Evolutionary conservation across 1,140 invertebrate genomes (phyloP), one percentile per base, ranked within the genome.

Genomic region (Neodiprion lecontei): DNA sequence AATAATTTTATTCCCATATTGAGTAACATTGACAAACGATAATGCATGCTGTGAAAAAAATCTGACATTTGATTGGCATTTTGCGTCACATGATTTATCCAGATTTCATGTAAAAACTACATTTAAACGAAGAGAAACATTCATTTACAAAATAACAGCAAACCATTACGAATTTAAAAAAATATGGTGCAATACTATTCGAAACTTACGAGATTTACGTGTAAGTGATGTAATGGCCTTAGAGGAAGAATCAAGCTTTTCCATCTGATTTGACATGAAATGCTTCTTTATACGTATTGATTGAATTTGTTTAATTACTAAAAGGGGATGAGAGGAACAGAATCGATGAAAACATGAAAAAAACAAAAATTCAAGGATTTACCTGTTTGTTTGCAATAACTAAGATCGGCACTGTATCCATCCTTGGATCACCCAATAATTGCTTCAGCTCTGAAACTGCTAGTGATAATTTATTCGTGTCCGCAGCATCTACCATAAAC

Each of bases 371-470:
- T 53, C 14, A 61, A 74, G 14, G n/a, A 72, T 61, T 81, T 84
- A 88, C 88, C 82, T 89, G 87, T 77, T 89, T 89, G 72, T 88
- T 89, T 40, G 87, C 88, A 69, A 89, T 74, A 12, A 89, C 81
- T 79, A 89, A 78, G 67, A 89, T 83, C 69, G 88, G 86, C 67
- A 87, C 82, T 72, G 80, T 78, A 67, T 85, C 79, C 69, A 89
- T 79, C 76, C 87, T 81, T 17, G 78, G 75, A 79, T 89, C 88
- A 7, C 86, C 85, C 73, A 89, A 75, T 71, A 89, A 81, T 74
- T 85, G 82, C 79, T 88, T 89, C 7, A 89, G 74, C 21, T 83
- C 83, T 61, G 79, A 81, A 23, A 83, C 82, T 69, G 85, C 84
- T 23, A 78, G 23, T n/a, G 86, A 74, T 67, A 89, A 75, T 76